Percentiles rank a stretch among this genome's conserved stretches.
These are phyloP conservation scores for Spinus pinus DNA, from an alignment of 2,797 vertebrate species.

Conservation along the genomic window DNA sequence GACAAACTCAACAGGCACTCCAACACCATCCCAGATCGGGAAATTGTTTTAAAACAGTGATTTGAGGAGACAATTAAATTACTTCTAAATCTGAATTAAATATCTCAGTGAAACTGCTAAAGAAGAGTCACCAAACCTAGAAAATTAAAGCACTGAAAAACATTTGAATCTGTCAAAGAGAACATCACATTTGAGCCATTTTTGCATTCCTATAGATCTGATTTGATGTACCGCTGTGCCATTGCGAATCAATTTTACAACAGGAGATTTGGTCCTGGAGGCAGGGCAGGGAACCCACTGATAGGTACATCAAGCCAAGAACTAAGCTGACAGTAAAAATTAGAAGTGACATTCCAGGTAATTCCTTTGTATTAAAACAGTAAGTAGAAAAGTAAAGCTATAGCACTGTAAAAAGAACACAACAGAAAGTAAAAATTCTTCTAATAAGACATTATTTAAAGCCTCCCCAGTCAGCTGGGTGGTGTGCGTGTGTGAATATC, in stretches of 20 bases:
- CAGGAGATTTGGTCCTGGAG: not conserved
- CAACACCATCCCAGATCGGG: not conserved
- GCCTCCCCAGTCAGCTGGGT: not conserved
- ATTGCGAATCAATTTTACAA: not conserved
- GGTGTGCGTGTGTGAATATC: not conserved
- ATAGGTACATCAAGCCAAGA: not conserved
- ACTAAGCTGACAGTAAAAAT: not conserved
- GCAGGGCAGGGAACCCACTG: not conserved
- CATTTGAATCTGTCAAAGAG: not conserved
- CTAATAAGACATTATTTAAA: not conserved
- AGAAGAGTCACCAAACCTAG: not conserved
- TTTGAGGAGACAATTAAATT: not conserved
- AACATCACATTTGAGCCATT: not conserved
- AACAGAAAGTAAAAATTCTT: not conserved
- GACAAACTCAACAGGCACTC: not conserved
- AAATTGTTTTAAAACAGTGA: not conserved
- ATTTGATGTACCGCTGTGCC: not conserved
- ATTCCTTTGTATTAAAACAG: not conserved
- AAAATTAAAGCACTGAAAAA: not conserved
- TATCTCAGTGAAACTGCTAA: not conserved
- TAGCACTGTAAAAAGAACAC: not conserved
- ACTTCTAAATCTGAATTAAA: not conserved
- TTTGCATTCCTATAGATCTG: not conserved
- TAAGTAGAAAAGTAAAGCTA: not conserved
- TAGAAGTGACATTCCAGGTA: not conserved